phyloP scores from a whole-genome alignment of 2,797 vertebrate species.

The Onychomys leucogaster region DNA sequence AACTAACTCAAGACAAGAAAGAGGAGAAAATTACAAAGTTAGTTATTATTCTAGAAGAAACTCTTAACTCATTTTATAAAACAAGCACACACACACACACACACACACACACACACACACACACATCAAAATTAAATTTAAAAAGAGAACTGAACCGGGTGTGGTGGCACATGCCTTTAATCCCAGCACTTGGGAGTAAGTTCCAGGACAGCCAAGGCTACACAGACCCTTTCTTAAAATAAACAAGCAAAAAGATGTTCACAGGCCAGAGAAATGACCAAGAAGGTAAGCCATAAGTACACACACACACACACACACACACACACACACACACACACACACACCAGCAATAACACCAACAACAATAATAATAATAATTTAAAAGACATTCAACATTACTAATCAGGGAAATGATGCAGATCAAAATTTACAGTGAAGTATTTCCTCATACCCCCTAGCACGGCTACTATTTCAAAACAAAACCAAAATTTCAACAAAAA shows the following conservation, averaged over 20 bases:
- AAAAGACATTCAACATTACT: background rate
- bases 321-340: too few relatives aligned
- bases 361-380: background rate
- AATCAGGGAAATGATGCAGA: background rate
- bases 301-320: background rate
- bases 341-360: background rate
- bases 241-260: background rate
- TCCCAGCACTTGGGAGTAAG: background rate
- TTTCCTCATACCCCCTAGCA: background rate
- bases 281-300: background rate
- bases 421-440: background rate
- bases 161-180: background rate
- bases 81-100: background rate
- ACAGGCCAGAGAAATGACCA: background rate
- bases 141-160: background rate
- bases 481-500: background rate
- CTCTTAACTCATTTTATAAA: background rate
- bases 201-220: background rate
- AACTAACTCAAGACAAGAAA: background rate
- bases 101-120: background rate
- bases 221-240: background rate
- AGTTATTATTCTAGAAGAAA: slow-evolving; percentile 25
- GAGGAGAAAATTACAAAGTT: background rate
- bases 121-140: background rate
- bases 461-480: background rate